Percentiles rank a stretch among this genome's conserved stretches.
These are phyloP conservation scores for Chloroceryle amazona DNA, from an alignment of 2,797 vertebrate species.

Conservation along the genomic window DNA sequence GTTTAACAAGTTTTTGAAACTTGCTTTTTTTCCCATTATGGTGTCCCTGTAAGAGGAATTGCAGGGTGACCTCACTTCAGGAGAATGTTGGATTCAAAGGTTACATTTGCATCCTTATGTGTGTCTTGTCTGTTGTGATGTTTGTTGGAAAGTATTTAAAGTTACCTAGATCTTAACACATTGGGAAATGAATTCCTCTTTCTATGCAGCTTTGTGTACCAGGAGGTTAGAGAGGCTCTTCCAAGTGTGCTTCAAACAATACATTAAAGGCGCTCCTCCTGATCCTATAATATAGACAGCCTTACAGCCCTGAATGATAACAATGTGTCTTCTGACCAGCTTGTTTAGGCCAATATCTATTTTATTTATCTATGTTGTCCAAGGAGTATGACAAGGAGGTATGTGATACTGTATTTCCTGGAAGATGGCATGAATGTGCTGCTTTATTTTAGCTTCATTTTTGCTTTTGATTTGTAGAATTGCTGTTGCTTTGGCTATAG, in stretches of 20 bases:
- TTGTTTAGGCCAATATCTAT: slow-evolving; percentile 60
- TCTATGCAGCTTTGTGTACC: background rate
- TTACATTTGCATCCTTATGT: rapidly evolving
- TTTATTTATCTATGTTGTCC: slow-evolving; percentile 67
- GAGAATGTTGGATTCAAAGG: background rate
- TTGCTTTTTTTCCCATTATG: background rate
- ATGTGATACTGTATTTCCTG: slow-evolving; percentile 35
- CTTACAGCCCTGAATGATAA: slow-evolving; percentile 8
- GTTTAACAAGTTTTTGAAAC: background rate
- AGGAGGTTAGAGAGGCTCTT: slow-evolving; percentile 18
- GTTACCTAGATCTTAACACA: background rate
- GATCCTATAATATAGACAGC: background rate
- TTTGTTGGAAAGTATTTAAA: background rate
- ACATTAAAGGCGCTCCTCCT: background rate
- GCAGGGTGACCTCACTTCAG: background rate
- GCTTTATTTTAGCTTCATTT: slow-evolving; percentile 21
- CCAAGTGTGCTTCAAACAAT: background rate
- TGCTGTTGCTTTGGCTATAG: slow-evolving; percentile 21
- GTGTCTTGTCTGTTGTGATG: background rate
- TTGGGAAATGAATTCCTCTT: background rate
- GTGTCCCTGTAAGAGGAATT: background rate
- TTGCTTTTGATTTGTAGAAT: background rate
- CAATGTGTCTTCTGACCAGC: slow-evolving; percentile 28
- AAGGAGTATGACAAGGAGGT: slow-evolving; percentile 65
- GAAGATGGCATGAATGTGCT: slow-evolving; percentile 34